These are phyloP conservation scores for Epinephelus cyanopodus DNA, from an alignment of 2,113 vertebrate genomes.

Conservation along the genomic window DNA sequence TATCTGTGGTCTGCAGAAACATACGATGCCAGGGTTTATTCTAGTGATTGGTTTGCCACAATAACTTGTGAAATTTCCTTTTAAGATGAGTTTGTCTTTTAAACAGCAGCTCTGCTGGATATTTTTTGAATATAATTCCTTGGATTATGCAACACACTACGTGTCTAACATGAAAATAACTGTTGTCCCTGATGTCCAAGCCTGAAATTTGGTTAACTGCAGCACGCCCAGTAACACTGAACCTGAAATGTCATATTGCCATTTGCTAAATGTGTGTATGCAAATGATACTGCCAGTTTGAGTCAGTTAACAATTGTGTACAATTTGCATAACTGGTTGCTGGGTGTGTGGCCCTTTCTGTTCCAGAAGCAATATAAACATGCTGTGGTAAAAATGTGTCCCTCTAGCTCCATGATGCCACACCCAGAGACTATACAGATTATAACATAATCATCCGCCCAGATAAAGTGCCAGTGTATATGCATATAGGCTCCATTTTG, in stretches of 20 bases:
- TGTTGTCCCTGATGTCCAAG: constrained; percentile 5
- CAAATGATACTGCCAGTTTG: constrained; percentile 37
- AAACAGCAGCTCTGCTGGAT: constrained; percentile 16
- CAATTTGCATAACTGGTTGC: constrained; percentile 19
- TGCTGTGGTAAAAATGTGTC: background rate
- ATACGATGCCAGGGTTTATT: no score
- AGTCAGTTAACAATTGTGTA: constrained; percentile 16
- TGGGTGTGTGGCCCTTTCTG: background rate
- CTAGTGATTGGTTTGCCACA: background rate
- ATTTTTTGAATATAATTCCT: constrained; percentile 33
- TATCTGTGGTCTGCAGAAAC: no score
- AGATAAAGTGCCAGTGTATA: constrained; percentile 18
- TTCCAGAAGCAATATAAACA: constrained; percentile 26
- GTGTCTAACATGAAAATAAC: constrained; percentile 25
- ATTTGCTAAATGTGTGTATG: constrained; percentile 44
- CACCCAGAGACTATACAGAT: background rate
- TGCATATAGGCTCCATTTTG: constrained; percentile 29
- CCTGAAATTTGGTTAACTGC: constrained; percentile 36
- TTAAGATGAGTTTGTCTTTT: constrained; percentile 36
- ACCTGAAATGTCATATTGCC: constrained; percentile 30
- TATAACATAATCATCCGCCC: constrained; percentile 5
- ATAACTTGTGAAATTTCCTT: constrained; percentile 22
- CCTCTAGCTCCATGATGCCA: background rate
- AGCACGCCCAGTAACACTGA: constrained; percentile 6
- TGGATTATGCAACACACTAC: constrained; percentile 4